Evolutionary conservation across 2,113 vertebrate species (phyloP).

Genomic region (human): DNA sequence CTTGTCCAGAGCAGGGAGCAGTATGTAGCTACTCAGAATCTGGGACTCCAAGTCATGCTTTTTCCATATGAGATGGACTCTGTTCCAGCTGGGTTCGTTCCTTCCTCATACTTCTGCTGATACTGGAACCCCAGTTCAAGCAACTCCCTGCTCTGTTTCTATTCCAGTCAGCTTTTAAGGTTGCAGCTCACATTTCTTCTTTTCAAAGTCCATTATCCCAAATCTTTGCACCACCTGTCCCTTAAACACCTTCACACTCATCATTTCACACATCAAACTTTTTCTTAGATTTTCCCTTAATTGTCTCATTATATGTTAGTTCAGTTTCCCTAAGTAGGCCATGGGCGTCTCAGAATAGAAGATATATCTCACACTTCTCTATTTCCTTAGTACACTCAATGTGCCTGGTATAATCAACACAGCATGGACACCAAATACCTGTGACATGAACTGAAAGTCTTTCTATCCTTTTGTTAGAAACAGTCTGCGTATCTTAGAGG

Average conservation of each 20-base stretch:
- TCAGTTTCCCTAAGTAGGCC: conserved; percentile 16
- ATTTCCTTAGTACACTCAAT: background rate
- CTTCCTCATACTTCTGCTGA: background rate
- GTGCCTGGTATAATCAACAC: background rate
- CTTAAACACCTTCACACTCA: conserved; percentile 2
- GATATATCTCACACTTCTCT: background rate
- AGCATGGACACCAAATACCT: background rate
- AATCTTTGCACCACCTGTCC: background rate
- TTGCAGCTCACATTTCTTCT: background rate
- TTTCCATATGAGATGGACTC: background rate
- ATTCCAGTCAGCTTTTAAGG: background rate
- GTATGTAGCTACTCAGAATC: background rate
- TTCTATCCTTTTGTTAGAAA: conserved; percentile 9
- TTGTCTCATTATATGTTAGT: conserved; percentile 1
- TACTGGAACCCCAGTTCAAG: background rate
- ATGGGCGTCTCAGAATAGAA: background rate
- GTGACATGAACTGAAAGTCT: background rate
- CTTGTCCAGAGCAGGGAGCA: background rate
- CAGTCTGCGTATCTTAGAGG: background rate
- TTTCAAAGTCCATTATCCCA: conserved; percentile 18
- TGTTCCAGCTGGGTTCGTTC: background rate
- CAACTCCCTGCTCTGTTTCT: background rate
- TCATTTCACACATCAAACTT: background rate
- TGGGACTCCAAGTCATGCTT: background rate
- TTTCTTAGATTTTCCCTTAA: background rate